Base-by-base conservation (phyloP, 2,113 vertebrate species). In the Apodemus sylvaticus region DNA sequence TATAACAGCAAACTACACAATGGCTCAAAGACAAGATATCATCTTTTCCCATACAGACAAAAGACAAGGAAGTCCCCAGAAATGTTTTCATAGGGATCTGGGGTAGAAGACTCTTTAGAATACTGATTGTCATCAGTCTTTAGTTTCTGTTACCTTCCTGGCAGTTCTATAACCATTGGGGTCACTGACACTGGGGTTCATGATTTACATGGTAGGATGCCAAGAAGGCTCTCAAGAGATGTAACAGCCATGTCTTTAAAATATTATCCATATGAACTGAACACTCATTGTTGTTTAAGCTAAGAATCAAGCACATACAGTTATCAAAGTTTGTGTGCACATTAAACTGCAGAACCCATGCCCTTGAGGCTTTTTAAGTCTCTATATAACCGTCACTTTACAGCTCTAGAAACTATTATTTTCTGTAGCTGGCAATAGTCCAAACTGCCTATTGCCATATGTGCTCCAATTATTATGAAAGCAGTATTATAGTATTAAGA, bases 391-490 rank as follows among this genome's bases (percentile, higher is more conserved):
- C 73, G 62, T 94, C 51, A 86, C 86, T 95, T 73, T 91, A 45
- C 48, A 73, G 74, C 74, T 22, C 71, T 79, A 85, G 20, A 93
- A 91, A 81, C 39, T 31, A 79, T 68, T 73, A 87, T 83, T 95
- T 60, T 16, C 62, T 24, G 74, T 26, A 91, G 53, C 16, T 86
- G 89, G 93, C 86, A 82, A 89, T 5, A 95, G 58, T 76, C 17
- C 83, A 87, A 96, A 93, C 14, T 66, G 16, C 36, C 39, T 71
- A n/a, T 39, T 73, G 26, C 68, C 82, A 29, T 55, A 62, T 89
- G n/a, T 86, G 91, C 94, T 90, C 64, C 68, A 94, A 73, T 83
- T 90, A 96, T 55, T 82, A 64, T 36, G 29, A 86, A 96, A 93
- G 53, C 31, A 89, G 13, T 36, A 94, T 53, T 71, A 45, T 58